Conservation (phyloP, 1,140 invertebrate species). For the Apocrypta bakeri region DNA sequence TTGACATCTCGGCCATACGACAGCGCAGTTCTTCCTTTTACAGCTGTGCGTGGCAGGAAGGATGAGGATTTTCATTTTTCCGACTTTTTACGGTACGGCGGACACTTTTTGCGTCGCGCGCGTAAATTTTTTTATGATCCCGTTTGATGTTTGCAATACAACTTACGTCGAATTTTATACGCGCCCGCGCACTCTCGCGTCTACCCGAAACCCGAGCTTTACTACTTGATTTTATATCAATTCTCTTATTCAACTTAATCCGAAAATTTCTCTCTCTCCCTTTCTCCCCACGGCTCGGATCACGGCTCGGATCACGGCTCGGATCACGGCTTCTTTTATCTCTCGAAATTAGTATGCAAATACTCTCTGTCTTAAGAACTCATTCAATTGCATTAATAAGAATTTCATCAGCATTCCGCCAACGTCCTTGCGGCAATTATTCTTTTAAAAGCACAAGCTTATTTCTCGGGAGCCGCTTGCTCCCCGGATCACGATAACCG, state of each 20-base stretch:
- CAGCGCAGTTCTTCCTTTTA: neutral
- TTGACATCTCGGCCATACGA: neutral
- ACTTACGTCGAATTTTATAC: neutral
- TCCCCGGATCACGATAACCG: neutral
- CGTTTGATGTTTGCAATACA: neutral
- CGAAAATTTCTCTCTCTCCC: neutral
- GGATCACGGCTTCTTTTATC: neutral
- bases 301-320: too few relatives aligned
- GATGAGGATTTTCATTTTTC: neutral
- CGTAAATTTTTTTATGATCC: neutral
- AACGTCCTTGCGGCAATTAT: neutral
- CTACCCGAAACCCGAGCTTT: neutral
- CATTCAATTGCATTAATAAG: conserved; percentile 2
- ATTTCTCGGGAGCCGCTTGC: neutral
- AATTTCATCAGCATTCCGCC: neutral
- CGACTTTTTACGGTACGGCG: neutral
- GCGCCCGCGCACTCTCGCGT: too few relatives aligned
- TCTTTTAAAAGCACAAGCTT: neutral
- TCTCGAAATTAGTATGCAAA: neutral
- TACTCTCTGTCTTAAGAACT: neutral
- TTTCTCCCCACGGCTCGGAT: too few relatives aligned
- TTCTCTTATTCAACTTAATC: neutral
- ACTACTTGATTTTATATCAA: neutral
- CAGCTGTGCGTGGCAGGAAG: neutral
- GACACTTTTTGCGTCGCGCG: neutral